Percentiles rank a stretch among this genome's conserved stretches.
Evolutionary conservation across 2,113 vertebrate genomes (phyloP).

Genomic region (Speoplatyrhinus poulsoni): DNA sequence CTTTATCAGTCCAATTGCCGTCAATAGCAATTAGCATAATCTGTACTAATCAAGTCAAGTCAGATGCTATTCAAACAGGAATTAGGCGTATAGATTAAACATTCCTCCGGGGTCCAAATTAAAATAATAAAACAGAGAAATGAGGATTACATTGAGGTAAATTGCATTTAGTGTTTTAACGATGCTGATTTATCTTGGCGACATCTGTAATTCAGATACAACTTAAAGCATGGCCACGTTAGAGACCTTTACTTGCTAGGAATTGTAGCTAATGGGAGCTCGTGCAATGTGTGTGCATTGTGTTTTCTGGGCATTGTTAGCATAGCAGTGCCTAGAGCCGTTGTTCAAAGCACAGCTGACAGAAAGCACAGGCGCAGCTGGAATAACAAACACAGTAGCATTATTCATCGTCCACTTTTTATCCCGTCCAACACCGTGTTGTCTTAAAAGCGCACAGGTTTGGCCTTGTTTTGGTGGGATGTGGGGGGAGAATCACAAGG

Average conservation of each 20-base stretch:
- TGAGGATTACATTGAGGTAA: neutral
- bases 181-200: neutral
- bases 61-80: conserved; percentile 3
- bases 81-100: conserved; percentile 6
- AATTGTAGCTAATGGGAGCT: neutral
- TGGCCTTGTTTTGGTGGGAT: conserved; percentile 20
- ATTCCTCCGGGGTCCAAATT: neutral
- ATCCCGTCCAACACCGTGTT: conserved; percentile 26
- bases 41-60: conserved; percentile 20
- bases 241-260: too few species aligned
- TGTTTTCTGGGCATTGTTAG: neutral
- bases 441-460: conserved; percentile 21
- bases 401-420: conserved; percentile 43
- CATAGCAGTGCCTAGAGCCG: neutral
- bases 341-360: conserved; percentile 6
- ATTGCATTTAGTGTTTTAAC: neutral
- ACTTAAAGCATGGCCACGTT: too few species aligned
- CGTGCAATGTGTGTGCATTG: neutral
- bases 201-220: too few species aligned
- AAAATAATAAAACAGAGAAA: neutral
- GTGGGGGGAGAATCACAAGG: conserved; percentile 18
- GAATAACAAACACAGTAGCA: conserved; percentile 9
- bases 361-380: conserved; percentile 8
- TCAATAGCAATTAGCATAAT: conserved; percentile 30
- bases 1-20: conserved; percentile 16